Conservation (phyloP, 2,888 invertebrate species). For the Lycaena phlaeas region DNA sequence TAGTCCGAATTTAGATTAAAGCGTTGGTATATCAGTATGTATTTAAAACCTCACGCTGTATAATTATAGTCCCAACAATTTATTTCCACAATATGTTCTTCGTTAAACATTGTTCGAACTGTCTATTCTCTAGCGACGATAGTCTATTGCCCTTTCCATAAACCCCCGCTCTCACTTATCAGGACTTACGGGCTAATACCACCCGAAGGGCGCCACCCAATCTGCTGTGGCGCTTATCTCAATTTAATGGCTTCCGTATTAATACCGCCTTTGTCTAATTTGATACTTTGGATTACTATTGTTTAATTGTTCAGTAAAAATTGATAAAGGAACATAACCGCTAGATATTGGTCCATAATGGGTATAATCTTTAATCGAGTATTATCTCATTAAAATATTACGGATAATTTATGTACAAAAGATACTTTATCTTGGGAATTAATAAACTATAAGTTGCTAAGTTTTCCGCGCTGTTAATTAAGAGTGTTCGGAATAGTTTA, state of each 20-base stretch:
- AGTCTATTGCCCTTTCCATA: conserved; percentile 44
- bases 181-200: conserved; percentile 66
- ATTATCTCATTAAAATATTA: too few species aligned
- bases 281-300: conserved; percentile 45
- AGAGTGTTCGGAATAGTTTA: not conserved
- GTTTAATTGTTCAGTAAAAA: conserved; percentile 64
- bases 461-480: not conserved
- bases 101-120: not conserved
- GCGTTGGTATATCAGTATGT: too few species aligned
- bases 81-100: too few species aligned
- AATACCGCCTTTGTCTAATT: conserved; percentile 71
- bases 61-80: too few species aligned
- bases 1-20: too few species aligned
- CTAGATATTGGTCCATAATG: too few species aligned
- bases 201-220: conserved; percentile 65
- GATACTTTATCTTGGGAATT: not conserved
- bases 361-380: too few species aligned
- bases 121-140: conserved; percentile 18
- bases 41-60: too few species aligned
- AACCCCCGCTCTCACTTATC: conserved; percentile 61
- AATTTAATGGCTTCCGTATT: conserved; percentile 72
- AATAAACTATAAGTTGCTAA: not conserved
- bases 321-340: conserved; percentile 30
- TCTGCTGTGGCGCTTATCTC: conserved; percentile 68
- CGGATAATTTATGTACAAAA: too few species aligned